Percentiles rank a stretch among this genome's conserved stretches.
Evolutionary conservation across 2,113 vertebrate species (phyloP).

Genomic region (Ramphastos sulfuratus): DNA sequence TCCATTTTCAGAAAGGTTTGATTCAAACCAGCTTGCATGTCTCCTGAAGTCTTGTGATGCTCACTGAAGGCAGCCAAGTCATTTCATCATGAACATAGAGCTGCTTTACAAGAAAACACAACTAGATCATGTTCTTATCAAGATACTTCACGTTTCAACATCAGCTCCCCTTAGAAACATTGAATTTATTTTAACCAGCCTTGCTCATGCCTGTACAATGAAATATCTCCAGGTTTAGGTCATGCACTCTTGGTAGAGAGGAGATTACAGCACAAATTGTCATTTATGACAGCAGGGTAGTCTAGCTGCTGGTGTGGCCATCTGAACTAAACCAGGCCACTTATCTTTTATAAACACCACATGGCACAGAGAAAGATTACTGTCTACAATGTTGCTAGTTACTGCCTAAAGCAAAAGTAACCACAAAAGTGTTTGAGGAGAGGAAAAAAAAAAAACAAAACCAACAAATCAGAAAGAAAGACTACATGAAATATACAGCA

Average conservation of each 20-base stretch:
- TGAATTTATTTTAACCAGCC: not conserved
- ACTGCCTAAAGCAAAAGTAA: constrained; percentile 7
- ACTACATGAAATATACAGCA: not conserved
- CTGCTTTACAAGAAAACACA: not conserved
- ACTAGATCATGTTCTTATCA: not conserved
- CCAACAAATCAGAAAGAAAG: no score
- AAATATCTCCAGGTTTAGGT: not conserved
- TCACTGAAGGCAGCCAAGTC: not conserved
- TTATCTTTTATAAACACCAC: not conserved
- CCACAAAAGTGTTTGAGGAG: not conserved
- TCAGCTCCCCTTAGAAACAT: not conserved
- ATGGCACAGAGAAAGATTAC: not conserved
- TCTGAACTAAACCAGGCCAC: not conserved
- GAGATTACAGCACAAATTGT: not conserved
- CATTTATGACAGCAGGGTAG: not conserved
- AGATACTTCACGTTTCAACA: not conserved
- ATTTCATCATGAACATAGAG: not conserved
- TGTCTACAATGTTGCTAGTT: not conserved
- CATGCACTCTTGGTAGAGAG: not conserved
- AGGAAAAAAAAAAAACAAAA: no score
- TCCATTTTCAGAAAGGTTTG: constrained; percentile 61
- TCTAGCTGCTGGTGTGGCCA: not conserved
- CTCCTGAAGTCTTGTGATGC: constrained; percentile 1
- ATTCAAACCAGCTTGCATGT: constrained; percentile 36
- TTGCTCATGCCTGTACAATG: not conserved